Evolutionary conservation across 2,797 vertebrate species (phyloP), one percentile per base, ranked within the genome.

Genomic region (Phataginus tricuspis): DNA sequence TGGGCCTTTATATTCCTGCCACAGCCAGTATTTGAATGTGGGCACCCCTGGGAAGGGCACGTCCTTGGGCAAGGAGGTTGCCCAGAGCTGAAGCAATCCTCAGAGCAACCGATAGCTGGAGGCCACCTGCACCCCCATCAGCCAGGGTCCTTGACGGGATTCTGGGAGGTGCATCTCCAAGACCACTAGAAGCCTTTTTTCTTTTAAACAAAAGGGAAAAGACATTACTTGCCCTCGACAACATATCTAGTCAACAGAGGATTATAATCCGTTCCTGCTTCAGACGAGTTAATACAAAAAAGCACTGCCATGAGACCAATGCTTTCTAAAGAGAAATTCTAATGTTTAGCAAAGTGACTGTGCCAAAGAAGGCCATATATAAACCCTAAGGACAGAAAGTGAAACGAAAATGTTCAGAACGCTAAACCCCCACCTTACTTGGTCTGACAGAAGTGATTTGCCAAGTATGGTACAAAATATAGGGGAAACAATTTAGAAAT

Each of bases 401-500:
- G 55, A 96, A 85, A 95, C 75, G 53, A 72, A 75, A 77, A 75
- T 42, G 39, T 74, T 45, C 71, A 82, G 18, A 72, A 63, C 77
- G 61, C 68, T 80, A 83, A 94, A 57, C 31, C 34, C 21, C 66
- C 5, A 78, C 7, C 59, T 68, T n/a, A 86, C 49, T 37, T 94
- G 19, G 11, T 57, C 74, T 85, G 55, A 92, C 63, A 93, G 37
- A 95, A 83, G 74, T 7, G 6, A 78, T 63, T 53, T 29, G 51
- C 31, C 34, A 96, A 92, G 55, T 12, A 79, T 4, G 4, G 29
- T 34, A 61, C 23, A 68, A 94, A 79, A 63, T 25, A 69, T 34
- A 68, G 4, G 75, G 55, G 82, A 96, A 86, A 63, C 59, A 68
- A 72, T n/a, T 90, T 39, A 90, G 80, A 69, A 77, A 83, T 25